Conservation (phyloP, 2,797 vertebrate genomes). For the Falco novaeseelandiae region DNA sequence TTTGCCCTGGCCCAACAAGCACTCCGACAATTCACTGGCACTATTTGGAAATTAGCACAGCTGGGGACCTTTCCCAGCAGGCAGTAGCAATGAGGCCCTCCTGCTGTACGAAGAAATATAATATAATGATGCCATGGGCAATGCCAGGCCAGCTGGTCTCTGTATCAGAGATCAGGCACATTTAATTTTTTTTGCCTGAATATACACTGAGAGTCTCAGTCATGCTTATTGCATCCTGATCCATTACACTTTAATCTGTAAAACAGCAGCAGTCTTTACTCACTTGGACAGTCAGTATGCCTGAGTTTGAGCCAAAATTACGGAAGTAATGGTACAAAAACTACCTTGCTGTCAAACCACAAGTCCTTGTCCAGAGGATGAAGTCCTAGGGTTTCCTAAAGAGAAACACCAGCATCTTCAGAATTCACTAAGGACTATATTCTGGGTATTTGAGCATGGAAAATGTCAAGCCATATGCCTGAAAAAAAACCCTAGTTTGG, state of each 20-base stretch:
- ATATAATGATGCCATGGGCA: background rate
- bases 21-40: background rate
- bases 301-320: background rate
- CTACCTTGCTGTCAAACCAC: background rate
- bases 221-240: background rate
- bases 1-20: background rate
- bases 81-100: background rate
- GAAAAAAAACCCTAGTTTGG: background rate
- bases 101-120: background rate
- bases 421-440: background rate
- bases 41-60: background rate
- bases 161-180: background rate
- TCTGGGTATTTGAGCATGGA: background rate
- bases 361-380: background rate
- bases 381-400: background rate
- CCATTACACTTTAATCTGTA: background rate
- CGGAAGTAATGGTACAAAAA: background rate
- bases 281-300: background rate
- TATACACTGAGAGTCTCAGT: background rate
- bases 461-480: background rate
- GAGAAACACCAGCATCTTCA: background rate
- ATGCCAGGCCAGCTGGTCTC: slow-evolving; percentile 25
- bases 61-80: background rate
- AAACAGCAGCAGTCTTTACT: background rate
- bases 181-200: background rate